Base-by-base conservation (phyloP, 2,113 vertebrate genomes). In the Sterna hirundo region DNA sequence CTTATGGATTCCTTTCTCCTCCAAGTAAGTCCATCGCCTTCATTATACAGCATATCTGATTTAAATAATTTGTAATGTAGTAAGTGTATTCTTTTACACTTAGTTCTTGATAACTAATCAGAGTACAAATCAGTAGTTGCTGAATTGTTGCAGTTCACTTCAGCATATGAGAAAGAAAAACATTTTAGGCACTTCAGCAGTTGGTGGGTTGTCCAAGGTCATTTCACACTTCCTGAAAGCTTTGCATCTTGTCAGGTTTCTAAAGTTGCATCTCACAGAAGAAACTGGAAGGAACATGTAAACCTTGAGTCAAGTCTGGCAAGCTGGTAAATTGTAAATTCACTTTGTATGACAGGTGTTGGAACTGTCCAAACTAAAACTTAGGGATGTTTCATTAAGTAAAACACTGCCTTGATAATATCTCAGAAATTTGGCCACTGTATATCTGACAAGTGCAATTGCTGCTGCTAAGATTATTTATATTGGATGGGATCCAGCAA, bases 1-100 rank as follows among this genome's bases (percentile, higher is more conserved):
- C 96, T 68, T 98, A 98, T 0, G 98, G 98, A 29, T 98, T 98
- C 95, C 97, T 98, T 44, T 94, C 83, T 58, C 98, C 98, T 76
- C 97, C 97, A 91, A 79, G 98, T 98, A 95, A 90, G 93, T 97
- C 18, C 15, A 15, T 72, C 52, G 34, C 13, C 51, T 62, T 92
- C 22, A 11, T 49, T 34, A 14, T n/a, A 52, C 12, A 69, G 26
- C 10, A 16, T 47, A 27, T 26, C 38, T 65, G 30, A 49, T 47
- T 75, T 58, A 54, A 15, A 14, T 60, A 58, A 55, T 15, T 30
- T 76, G 13, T 62, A n/a, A 54, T 14, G n/a, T 23, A 38, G 32
- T 29, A 69, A 26, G 7, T 77, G 2, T 61, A 38, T 36, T 74
- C 17, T 69, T 74, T 60, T 60, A 17, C 9, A 78, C 32, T 9